Percentiles rank a stretch among this genome's conserved stretches.
Conservation (phyloP, 2,888 invertebrate genomes). For the Polyommatus iphigenia region DNA sequence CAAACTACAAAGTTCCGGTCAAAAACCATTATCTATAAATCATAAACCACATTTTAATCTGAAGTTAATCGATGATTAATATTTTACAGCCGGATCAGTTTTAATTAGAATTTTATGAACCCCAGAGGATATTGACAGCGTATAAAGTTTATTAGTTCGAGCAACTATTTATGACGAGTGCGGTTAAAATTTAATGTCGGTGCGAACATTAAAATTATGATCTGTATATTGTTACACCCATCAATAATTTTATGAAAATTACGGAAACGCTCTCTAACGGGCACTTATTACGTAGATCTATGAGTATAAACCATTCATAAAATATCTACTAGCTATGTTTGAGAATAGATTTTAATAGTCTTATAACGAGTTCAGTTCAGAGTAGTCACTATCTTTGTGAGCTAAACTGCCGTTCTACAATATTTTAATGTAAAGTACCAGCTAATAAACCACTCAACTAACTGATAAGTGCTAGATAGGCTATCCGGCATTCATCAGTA, state of each 20-base stretch:
- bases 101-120: neutral
- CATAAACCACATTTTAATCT: neutral
- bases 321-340: neutral
- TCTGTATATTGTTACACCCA: slow-evolving; percentile 6
- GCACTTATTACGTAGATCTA: neutral
- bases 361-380: neutral
- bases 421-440: neutral
- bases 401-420: neutral
- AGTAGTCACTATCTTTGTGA: too few species aligned
- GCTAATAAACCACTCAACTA: too few species aligned
- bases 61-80: slow-evolving; percentile 8
- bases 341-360: neutral
- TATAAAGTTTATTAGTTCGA: slow-evolving; percentile 20
- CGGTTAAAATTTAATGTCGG: slow-evolving; percentile 21
- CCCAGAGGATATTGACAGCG: slow-evolving; percentile 12
- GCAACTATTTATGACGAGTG: slow-evolving; percentile 10
- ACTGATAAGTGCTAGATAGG: too few species aligned
- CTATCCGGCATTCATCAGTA: too few species aligned
- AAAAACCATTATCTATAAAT: neutral
- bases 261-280: neutral
- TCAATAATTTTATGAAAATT: slow-evolving; percentile 20
- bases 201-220: slow-evolving; percentile 19
- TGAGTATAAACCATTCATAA: neutral
- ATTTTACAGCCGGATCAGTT: neutral
- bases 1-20: neutral